Base-by-base conservation (phyloP, 2,797 vertebrate species). In the Channallabes apus region DNA sequence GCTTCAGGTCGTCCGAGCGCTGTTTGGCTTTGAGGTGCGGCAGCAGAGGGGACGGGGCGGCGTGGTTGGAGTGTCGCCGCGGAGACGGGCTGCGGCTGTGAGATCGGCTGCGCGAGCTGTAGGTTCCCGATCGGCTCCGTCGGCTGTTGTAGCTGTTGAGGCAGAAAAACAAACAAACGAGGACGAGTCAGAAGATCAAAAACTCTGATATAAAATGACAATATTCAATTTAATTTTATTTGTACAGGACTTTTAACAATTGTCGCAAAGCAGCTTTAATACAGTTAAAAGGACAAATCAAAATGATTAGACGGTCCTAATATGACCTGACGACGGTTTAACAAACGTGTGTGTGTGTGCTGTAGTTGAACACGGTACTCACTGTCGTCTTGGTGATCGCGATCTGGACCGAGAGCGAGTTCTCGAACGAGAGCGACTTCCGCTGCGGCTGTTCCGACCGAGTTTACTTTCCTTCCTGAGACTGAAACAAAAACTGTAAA, bases 41-140 rank as follows among this genome's bases (percentile, higher is more conserved):
- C 89, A 99, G 97, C 29, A 96, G 94, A 22, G 97, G 97, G 0
- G 98, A 96, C 2, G 94, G 97, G 0, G 94, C 97, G 80, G 93
- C 91, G 5, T 97, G 96, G 87, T 96, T 96, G 89, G 96, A 93
- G 87, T 98, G 97, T 9, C 98, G 94, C 12, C 97, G 95, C 0
- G 98, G 98, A 4, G 97, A 96, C 18, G 95, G 96, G 68, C 97
- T 99, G 90, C 97, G 97, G 92, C 97, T 99, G 93, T 96, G 97
- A n/a, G 98, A 98, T 78, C 96, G 94, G 88, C 97, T 99, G 72
- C 97, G 96, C 0, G 98, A 99, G 91, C 98, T 99, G 96, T 97
- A 99, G 0, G 98, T 99, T 88, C 97, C 98, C 0, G 98, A 99
- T 89, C 96, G 95, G 90, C 98, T 99, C 84, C 97, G 95, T 86